A percentile compares a stretch with the other conserved stretches of the same genome.
Conservation (phyloP, 92 coral and sea anemone species). For the Blastomussa wellsi region DNA sequence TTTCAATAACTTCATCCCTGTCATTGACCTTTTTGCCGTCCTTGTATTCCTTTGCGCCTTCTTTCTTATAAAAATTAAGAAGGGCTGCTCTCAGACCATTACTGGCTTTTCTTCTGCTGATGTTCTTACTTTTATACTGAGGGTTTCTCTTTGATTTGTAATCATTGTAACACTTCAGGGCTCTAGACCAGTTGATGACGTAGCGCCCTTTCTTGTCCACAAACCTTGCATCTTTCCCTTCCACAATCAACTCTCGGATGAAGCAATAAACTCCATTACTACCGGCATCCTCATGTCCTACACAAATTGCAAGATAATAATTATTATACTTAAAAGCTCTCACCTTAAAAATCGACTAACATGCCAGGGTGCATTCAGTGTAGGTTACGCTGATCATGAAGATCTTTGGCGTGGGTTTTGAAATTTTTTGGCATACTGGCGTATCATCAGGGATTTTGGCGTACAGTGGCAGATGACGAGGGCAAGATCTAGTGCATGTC, state of each 20-base stretch:
- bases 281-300: constrained; percentile 2
- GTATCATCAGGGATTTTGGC: no score
- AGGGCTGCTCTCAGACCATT: constrained; percentile 41
- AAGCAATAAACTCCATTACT: constrained; percentile 35
- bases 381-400: no score
- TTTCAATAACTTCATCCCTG: constrained; percentile 23
- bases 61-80: constrained; percentile 37
- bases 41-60: constrained; percentile 43
- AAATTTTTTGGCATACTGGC: no score
- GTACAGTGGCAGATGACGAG: no score
- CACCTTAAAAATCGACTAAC: no score
- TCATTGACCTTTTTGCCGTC: constrained; percentile 30
- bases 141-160: constrained; percentile 33
- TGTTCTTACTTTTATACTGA: constrained; percentile 19
- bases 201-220: constrained; percentile 43
- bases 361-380: no score
- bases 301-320: no score
- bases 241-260: constrained; percentile 25
- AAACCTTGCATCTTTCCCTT: constrained; percentile 29
- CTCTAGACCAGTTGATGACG: constrained; percentile 33
- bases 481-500: no score
- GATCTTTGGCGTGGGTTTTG: no score
- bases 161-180: constrained; percentile 15
- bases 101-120: constrained; percentile 11
- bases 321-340: no score